These are phyloP conservation scores for Oncorhynchus keta DNA, from an alignment of 2,113 vertebrate species.

Conservation along the genomic window DNA sequence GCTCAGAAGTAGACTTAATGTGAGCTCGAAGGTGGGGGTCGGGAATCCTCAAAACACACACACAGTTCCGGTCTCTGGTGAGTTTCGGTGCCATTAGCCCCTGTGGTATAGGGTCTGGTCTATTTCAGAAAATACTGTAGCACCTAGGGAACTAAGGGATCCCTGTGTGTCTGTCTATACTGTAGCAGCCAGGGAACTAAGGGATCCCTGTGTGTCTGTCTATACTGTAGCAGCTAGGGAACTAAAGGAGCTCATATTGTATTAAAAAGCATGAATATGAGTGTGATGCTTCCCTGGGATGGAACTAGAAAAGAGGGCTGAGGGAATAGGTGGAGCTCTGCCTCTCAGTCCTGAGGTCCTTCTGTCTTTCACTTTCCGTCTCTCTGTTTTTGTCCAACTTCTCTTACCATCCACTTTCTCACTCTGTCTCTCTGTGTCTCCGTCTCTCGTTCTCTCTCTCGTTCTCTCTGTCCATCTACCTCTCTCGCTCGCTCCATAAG, in stretches of 20 bases:
- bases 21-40: no score
- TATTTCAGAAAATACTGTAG: constrained; percentile 17
- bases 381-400: background rate
- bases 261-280: constrained; percentile 44
- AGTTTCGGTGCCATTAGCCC: background rate
- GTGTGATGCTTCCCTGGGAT: constrained; percentile 7
- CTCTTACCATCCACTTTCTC: background rate
- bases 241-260: constrained; percentile 22
- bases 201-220: no score
- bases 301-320: background rate
- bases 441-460: background rate
- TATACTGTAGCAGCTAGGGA: no score
- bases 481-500: constrained; percentile 56
- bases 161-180: no score
- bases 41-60: no score
- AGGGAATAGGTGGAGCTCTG: no score
- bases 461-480: constrained; percentile 3
- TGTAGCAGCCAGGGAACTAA: no score
- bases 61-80: no score
- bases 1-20: no score
- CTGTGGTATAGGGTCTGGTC: background rate
- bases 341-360: background rate
- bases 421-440: background rate
- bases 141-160: no score
- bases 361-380: background rate